Percentiles rank a stretch among this genome's conserved stretches.
Evolutionary conservation across 2,113 vertebrate species (phyloP).

Genomic region (Helogale parvula): DNA sequence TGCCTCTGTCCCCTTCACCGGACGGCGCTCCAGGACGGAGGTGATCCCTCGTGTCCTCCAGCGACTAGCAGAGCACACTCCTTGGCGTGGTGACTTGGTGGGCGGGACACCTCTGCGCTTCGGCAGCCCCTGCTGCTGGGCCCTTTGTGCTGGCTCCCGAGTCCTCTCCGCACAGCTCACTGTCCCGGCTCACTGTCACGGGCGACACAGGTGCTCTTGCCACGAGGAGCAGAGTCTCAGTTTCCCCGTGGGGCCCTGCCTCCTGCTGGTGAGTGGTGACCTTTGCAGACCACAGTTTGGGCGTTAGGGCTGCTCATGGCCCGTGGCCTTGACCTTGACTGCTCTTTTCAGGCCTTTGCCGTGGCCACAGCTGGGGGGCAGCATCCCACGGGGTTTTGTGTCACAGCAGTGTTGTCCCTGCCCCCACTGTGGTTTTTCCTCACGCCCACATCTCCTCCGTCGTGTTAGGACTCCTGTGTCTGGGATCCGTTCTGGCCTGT

Average conservation of each 20-base stretch:
- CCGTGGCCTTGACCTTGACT: neutral
- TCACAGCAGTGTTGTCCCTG: accelerated
- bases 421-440: accelerated
- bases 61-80: too few species aligned
- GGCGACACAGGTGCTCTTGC: neutral
- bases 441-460: neutral
- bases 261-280: neutral
- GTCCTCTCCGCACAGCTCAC: neutral
- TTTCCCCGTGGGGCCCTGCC: neutral
- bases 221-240: accelerated
- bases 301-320: neutral
- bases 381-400: neutral
- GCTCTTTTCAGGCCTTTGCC: neutral
- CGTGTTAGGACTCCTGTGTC: accelerated
- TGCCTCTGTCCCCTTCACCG: too few species aligned
- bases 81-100: too few species aligned
- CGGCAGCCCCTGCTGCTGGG: too few species aligned
- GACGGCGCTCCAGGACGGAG: too few species aligned
- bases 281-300: neutral
- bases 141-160: too few species aligned
- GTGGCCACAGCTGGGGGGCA: neutral
- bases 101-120: too few species aligned
- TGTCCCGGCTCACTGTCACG: neutral
- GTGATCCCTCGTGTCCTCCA: too few species aligned
- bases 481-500: neutral